Evolutionary conservation across 2,797 vertebrate genomes (phyloP).

Genomic region (Acestrorhynchus altus): DNA sequence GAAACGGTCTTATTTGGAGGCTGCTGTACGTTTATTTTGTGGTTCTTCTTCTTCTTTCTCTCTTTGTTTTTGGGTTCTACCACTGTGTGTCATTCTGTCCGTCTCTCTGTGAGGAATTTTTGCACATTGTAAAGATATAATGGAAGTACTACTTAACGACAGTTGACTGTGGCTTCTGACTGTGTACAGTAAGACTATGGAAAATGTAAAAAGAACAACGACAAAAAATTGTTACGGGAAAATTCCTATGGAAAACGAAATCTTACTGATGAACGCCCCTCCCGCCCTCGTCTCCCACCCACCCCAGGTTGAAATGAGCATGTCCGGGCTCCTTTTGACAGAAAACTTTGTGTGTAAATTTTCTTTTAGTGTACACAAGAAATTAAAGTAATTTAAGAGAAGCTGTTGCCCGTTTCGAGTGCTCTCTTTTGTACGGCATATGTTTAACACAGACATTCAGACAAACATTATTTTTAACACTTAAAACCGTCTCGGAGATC

Average conservation of each 20-base stretch:
- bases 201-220: constrained; percentile 83
- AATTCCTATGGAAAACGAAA: constrained; percentile 94
- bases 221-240: constrained; percentile 74
- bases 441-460: no score
- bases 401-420: constrained; percentile 55
- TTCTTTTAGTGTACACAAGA: constrained; percentile 98
- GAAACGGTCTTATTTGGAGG: neutral
- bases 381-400: constrained; percentile 98
- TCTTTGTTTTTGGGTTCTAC: constrained; percentile 61
- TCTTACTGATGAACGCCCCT: constrained; percentile 85
- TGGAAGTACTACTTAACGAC: constrained; percentile 83
- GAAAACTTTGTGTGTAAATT: constrained; percentile 95
- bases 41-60: no score
- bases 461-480: no score
- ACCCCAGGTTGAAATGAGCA: constrained; percentile 84
- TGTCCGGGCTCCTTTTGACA: constrained; percentile 86
- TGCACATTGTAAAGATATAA: constrained; percentile 98
- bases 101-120: constrained; percentile 88
- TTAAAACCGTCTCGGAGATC: no score
- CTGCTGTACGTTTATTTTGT: constrained; percentile 3
- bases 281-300: constrained; percentile 64
- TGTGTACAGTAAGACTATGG: constrained; percentile 96
- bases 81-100: constrained; percentile 71
- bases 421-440: constrained; percentile 62
- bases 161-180: constrained; percentile 97